Evolutionary conservation across 2,797 vertebrate genomes (phyloP).

Genomic region (Octomys mimax): DNA sequence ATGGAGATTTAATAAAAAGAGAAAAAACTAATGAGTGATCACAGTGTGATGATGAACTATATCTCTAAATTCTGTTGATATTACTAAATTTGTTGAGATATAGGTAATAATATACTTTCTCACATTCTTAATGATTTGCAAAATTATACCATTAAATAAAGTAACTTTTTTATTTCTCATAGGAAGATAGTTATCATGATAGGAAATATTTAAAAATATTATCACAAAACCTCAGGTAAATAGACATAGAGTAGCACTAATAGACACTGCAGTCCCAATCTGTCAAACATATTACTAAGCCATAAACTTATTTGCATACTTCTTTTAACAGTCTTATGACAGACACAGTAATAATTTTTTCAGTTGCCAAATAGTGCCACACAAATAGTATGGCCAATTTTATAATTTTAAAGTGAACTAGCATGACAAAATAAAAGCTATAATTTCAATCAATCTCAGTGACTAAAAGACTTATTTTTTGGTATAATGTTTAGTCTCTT

Average conservation of each 20-base stretch:
- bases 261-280: background rate
- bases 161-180: background rate
- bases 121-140: background rate
- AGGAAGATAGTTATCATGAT: background rate
- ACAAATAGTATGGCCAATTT: background rate
- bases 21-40: background rate
- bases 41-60: background rate
- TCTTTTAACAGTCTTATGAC: background rate
- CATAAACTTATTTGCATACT: background rate
- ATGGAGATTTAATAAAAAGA: background rate
- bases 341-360: background rate
- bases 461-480: background rate
- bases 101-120: background rate
- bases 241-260: background rate
- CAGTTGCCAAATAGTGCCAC: background rate
- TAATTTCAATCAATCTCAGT: background rate
- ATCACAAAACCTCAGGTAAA: background rate
- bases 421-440: background rate
- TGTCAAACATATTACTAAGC: background rate
- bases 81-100: background rate
- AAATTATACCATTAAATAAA: background rate
- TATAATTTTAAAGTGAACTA: background rate
- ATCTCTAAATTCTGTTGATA: no score
- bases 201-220: background rate
- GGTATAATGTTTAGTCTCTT: background rate